These are phyloP conservation scores for Drosophila paracracens DNA, from an alignment of 2,888 invertebrate species.

Conservation along the genomic window DNA sequence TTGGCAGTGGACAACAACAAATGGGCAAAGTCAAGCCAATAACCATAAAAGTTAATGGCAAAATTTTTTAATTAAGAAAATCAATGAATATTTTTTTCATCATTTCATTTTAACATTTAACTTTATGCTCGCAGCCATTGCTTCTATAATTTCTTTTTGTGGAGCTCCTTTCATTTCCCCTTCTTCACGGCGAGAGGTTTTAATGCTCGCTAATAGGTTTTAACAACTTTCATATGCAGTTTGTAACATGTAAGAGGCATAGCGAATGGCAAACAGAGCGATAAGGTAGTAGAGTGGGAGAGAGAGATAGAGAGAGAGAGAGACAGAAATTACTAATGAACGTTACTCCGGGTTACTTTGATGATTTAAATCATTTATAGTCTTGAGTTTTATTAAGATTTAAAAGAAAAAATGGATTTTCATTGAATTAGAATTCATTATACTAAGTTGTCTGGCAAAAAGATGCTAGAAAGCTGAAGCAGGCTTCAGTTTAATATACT, in stretches of 20 bases:
- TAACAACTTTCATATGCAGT: conserved; percentile 47
- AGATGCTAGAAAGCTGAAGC: background rate
- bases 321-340: background rate
- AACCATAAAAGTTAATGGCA: conserved; percentile 76
- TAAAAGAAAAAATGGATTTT: background rate
- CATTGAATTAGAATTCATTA: background rate
- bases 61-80: conserved; percentile 79
- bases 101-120: conserved; percentile 50
- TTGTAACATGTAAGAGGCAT: conserved; percentile 5
- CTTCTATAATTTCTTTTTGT: conserved; percentile 14
- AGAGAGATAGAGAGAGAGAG: background rate
- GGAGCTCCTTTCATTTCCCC: conserved; percentile 16
- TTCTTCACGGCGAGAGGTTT: conserved; percentile 27
- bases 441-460: background rate
- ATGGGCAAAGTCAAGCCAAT: conserved; percentile 59
- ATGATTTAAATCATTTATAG: conserved; percentile 14
- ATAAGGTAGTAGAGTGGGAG: background rate
- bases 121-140: conserved; percentile 40
- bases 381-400: background rate
- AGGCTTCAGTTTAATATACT: background rate
- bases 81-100: conserved; percentile 73
- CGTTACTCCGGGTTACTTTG: conserved; percentile 15
- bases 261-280: background rate
- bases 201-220: conserved; percentile 46
- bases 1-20: conserved; percentile 28